These are phyloP conservation scores for Verasper variegatus DNA, from an alignment of 2,113 vertebrate genomes.

Conservation along the genomic window DNA sequence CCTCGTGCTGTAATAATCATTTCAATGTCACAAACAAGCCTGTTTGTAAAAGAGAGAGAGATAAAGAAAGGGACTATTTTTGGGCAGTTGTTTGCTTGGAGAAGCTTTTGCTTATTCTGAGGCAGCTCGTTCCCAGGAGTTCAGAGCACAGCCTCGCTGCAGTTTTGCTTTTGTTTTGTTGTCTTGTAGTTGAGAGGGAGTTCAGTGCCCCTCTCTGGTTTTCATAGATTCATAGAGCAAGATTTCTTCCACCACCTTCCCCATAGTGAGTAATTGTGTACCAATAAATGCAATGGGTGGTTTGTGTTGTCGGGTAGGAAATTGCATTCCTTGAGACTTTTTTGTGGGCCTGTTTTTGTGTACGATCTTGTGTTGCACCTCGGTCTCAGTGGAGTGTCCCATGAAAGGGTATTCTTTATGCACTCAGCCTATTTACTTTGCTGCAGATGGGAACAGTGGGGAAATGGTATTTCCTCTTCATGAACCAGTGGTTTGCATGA, in stretches of 20 bases:
- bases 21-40: slow-evolving; percentile 73
- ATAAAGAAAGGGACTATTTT: slow-evolving; percentile 82
- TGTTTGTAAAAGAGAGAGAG: slow-evolving; percentile 68
- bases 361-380: slow-evolving; percentile 41
- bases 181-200: slow-evolving; percentile 75
- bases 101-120: slow-evolving; percentile 79
- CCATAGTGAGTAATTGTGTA: slow-evolving; percentile 59
- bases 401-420: slow-evolving; percentile 60
- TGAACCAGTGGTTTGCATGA: slow-evolving; percentile 41
- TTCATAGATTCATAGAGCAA: slow-evolving; percentile 47
- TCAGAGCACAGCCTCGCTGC: slow-evolving; percentile 64
- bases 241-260: slow-evolving; percentile 52
- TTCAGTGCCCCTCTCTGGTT: slow-evolving; percentile 68
- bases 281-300: slow-evolving; percentile 46
- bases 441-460: slow-evolving; percentile 55
- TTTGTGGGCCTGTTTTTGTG: slow-evolving; percentile 55
- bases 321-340: slow-evolving; percentile 65
- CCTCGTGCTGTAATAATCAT: slow-evolving; percentile 72
- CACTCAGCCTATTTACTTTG: slow-evolving; percentile 60
- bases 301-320: slow-evolving; percentile 49
- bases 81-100: slow-evolving; percentile 80
- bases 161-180: slow-evolving; percentile 77
- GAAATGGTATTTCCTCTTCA: slow-evolving; percentile 70
- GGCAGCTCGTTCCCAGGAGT: slow-evolving; percentile 80
- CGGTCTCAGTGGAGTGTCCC: slow-evolving; percentile 51